Evolutionary conservation across 53 echinoderm and acorn worm species (phyloP), one percentile per base, ranked within the genome.

Genomic region (Apostichopus leukothele): DNA sequence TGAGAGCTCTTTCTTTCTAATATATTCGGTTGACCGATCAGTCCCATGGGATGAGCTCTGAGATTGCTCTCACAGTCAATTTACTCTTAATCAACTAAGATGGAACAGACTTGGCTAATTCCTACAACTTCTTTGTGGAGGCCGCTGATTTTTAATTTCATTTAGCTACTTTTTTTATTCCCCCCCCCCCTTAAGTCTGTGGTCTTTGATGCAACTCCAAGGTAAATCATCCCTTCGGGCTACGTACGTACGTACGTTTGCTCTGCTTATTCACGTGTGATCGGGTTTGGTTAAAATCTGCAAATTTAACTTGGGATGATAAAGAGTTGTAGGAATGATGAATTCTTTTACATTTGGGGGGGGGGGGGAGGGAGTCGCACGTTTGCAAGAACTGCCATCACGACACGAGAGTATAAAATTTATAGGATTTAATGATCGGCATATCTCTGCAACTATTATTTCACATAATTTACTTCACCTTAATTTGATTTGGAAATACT

Each of bases 61-160:
- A 55, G 55, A 81, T 54, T 81, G 54, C 53, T 54, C 53, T 81
- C 59, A 54, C 55, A 54, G 59, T 23, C 54, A 81, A 81, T 59
- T 76, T 76, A 81, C 81, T 81, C 71, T 71, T 71, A 18, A 71
- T 71, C 71, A 71, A 71, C 71, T 71, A 71, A 71, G 71, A 71
- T 71, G 71, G 71, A 71, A 71, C 20, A 71, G 71, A 18, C 71
- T 71, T 71, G 71, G 71, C 71, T 71, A 71, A 71, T 71, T 71
- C 71, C 18, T 18, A 57, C 9, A 26, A 26, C 50, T 52, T 77
- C 6, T 81, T 16, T 81, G 39, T 7, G 54, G 9, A 81, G 21
- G 13, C 5, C 16, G 7, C 81, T 81, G 59, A 81, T 81, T 54
- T 39, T 23, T 23, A 81, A 81, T 57, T 54, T 81, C 81, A 81